Evolutionary conservation across 2,113 vertebrate genomes (phyloP).

Genomic region (Xenotilapia leptura): DNA sequence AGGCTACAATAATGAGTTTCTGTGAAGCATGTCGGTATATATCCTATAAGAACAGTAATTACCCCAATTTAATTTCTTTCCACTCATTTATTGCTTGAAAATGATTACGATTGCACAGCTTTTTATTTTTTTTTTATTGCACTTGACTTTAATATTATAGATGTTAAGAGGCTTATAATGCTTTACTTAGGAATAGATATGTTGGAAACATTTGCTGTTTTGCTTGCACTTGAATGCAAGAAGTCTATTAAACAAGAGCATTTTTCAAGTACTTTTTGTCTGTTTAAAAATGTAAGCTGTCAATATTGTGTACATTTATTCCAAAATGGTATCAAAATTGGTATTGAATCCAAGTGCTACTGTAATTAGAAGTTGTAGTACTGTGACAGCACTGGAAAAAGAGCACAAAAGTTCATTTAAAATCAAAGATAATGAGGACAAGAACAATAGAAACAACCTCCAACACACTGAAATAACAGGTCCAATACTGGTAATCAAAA

Average conservation of each 20-base stretch:
- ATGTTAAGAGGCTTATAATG: neutral
- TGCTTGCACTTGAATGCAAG: neutral
- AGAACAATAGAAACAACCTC: neutral
- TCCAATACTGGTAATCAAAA: neutral
- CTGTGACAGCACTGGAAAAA: neutral
- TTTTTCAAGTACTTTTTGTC: neutral
- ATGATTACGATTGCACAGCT: neutral
- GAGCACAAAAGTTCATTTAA: neutral
- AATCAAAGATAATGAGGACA: neutral
- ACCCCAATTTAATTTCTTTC: neutral
- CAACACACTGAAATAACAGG: neutral
- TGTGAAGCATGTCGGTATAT: neutral
- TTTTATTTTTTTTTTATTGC: neutral
- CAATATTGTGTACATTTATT: neutral
- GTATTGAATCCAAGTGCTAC: neutral
- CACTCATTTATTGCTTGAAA: neutral
- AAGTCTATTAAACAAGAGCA: neutral
- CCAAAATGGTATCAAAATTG: neutral
- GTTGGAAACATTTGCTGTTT: neutral
- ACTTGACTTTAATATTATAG: neutral
- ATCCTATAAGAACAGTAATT: neutral
- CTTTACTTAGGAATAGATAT: neutral
- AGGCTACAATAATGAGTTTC: neutral
- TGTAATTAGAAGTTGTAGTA: neutral
- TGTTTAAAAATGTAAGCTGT: neutral